Conservation (phyloP, 2,888 invertebrate species). For the Norana najaformis region DNA sequence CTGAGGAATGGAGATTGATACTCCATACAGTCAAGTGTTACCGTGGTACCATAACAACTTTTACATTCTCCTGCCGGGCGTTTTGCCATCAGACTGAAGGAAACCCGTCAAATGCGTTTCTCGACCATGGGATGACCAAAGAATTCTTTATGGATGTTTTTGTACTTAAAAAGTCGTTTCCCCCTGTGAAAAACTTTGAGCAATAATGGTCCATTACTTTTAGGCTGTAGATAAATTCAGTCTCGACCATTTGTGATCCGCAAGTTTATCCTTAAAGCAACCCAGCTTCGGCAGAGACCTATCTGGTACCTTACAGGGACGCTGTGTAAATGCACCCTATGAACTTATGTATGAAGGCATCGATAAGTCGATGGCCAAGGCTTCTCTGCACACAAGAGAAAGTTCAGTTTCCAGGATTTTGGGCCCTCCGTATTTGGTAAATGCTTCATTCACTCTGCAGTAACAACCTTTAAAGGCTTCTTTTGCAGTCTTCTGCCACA, state of each 20-base stretch:
- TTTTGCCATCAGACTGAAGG: background rate
- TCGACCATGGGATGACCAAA: constrained; percentile 1
- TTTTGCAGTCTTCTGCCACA: background rate
- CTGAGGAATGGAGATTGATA: background rate
- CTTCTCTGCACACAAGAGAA: background rate
- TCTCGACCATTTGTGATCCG: background rate
- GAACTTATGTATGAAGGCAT: background rate
- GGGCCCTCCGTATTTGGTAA: background rate
- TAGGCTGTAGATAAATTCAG: background rate
- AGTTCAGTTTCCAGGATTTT: no score
- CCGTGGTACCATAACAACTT: background rate
- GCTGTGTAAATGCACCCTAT: background rate
- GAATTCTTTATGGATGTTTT: background rate
- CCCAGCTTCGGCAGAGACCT: background rate
- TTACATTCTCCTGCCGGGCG: background rate
- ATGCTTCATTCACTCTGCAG: background rate
- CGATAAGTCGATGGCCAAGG: background rate
- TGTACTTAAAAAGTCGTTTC: background rate
- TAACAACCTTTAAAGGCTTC: background rate
- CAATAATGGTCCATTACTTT: background rate
- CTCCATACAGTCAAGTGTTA: background rate
- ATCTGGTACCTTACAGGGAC: background rate
- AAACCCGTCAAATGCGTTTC: background rate
- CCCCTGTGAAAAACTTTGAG: background rate
- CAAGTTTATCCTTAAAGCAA: background rate